Base-by-base conservation (phyloP, 2,113 vertebrate species). In the Astatotilapia flaviijosephi region DNA sequence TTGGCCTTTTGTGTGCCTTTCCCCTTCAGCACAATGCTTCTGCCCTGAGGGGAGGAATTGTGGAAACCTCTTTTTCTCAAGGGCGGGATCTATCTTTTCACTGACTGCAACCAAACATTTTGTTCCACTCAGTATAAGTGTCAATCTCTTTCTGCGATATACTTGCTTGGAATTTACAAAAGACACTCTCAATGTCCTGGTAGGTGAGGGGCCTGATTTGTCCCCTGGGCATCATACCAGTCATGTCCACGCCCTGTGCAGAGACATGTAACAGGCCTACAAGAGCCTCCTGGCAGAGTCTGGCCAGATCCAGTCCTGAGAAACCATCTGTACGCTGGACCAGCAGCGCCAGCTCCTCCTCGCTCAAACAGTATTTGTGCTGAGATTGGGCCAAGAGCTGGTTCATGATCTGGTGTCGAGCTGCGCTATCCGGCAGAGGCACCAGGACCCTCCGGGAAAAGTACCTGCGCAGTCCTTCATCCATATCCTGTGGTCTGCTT, bases 61-160 rank as follows among this genome's bases (percentile, higher is more conserved):
- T 82, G 89, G 90, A 92, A 88, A 92, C 92, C 93, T 94, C 88
- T 93, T 89, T 93, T 90, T 92, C 93, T 94, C 89, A 86, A 91
- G 93, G 90, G 91, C 91, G 60, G 90, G 75, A 68, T 93, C 85
- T 86, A 65, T 92, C 68, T 83, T 83, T 92, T 98, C 97, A 98
- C 97, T 99, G 98, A 97, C 97, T 98, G 96, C 98, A 98, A 96
- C 98, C 98, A 96, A 99, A 99, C 97, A 98, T 98, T 98, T 99
- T 99, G 97, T 98, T 99, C 98, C 98, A 99, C 97, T 99, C 98
- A 93, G 97, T 96, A 96, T 98, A 98, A 55, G 97, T 98, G 96
- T 99, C 98, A 93, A 98, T 97, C 96, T 99, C 98, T 97, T 99
- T 99, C 96, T 98, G 98, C 93, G 98, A 98, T 97, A 98, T 98